Conservation (phyloP, 2,797 vertebrate species). For the Uromys caudimaculatus region DNA sequence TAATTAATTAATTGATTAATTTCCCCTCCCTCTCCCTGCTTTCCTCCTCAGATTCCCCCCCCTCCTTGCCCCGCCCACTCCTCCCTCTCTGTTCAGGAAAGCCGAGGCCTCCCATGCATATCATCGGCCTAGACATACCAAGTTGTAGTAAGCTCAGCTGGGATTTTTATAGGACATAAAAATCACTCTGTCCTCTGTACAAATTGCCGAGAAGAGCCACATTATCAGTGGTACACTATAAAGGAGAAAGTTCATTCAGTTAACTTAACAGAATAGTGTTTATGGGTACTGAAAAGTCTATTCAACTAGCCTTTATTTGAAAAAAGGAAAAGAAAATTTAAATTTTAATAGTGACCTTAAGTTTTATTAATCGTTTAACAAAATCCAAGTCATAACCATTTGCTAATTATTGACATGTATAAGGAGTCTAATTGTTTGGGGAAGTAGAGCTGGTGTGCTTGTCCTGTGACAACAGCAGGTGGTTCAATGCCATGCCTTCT, state of each 20-base stretch:
- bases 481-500: background rate
- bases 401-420: background rate
- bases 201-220: background rate
- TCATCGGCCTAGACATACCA: too few species aligned
- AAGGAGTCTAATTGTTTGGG: background rate
- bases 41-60: too few species aligned
- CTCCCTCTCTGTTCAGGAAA: too few species aligned
- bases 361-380: slow-evolving; percentile 28
- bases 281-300: slow-evolving; percentile 32
- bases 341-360: slow-evolving; percentile 53
- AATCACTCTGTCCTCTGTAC: background rate
- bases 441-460: background rate
- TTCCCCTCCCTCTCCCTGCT: too few species aligned
- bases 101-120: too few species aligned
- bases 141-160: background rate
- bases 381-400: slow-evolving; percentile 1
- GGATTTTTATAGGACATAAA: slow-evolving; percentile 34
- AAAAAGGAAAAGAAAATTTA: background rate
- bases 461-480: background rate
- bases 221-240: background rate
- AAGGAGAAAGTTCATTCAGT: slow-evolving; percentile 16
- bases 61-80: too few species aligned
- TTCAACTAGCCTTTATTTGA: slow-evolving; percentile 40
- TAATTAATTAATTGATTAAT: too few species aligned
- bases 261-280: background rate